phyloP scores from a whole-genome alignment of 2,888 invertebrate species.

The Calliphora vomitoria region DNA sequence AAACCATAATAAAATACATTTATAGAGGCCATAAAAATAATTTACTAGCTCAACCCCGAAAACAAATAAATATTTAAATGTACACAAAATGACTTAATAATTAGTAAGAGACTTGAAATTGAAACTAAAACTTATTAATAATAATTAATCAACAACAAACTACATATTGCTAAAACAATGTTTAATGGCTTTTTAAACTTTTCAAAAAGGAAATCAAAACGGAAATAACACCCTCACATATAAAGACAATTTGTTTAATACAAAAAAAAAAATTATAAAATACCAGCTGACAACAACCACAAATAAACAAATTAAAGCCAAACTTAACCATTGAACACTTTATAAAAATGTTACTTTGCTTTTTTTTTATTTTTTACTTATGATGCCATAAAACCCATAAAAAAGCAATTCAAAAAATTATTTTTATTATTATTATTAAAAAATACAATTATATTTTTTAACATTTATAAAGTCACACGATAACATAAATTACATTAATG shows the following conservation, averaged over 20 bases:
- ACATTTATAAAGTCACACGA: conserved; percentile 62
- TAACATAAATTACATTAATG: conserved; percentile 69
- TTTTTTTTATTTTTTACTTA: conserved; percentile 61
- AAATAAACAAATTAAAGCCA: background rate
- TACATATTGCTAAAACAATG: conserved; percentile 1
- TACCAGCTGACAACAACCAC: background rate
- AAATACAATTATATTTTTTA: conserved; percentile 4
- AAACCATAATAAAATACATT: conserved; percentile 61
- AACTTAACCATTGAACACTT: background rate
- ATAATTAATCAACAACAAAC: conserved; percentile 1
- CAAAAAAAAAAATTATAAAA: background rate
- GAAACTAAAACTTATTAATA: background rate
- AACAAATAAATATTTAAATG: conserved; percentile 29
- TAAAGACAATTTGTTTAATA: conserved; percentile 18
- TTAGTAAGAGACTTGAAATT: conserved; percentile 2
- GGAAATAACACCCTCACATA: conserved; percentile 43
- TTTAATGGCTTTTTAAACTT: conserved; percentile 21
- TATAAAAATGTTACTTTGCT: conserved; percentile 10
- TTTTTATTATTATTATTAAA: conserved; percentile 22
- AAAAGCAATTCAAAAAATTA: conserved; percentile 56
- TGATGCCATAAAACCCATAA: conserved; percentile 63
- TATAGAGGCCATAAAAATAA: conserved; percentile 70
- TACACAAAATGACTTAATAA: conserved; percentile 47
- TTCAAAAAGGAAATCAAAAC: conserved; percentile 11
- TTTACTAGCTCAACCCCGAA: conserved; percentile 61